Percentiles rank a stretch among this genome's conserved stretches.
Evolutionary conservation across 1,140 invertebrate genomes (phyloP).

Genomic region (Carposina sasakii): DNA sequence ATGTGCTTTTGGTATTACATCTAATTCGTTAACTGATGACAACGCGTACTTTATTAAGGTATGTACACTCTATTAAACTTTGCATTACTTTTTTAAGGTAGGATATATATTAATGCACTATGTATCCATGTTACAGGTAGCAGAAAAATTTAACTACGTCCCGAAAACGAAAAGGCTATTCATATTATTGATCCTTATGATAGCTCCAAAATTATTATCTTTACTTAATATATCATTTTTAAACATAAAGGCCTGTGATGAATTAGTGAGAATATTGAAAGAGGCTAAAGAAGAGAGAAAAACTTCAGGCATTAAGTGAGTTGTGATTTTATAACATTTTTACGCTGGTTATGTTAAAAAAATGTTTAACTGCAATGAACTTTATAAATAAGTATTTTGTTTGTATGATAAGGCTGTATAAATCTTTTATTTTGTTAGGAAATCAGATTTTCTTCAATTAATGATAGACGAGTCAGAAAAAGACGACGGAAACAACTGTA

Average conservation of each 20-base stretch:
- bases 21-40: slow-evolving; percentile 50
- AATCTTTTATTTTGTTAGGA: too few relatives aligned
- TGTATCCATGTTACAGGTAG: slow-evolving; percentile 41
- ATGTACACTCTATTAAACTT: too few relatives aligned
- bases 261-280: slow-evolving; percentile 40
- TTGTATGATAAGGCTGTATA: too few relatives aligned
- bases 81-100: too few relatives aligned
- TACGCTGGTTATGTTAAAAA: too few relatives aligned
- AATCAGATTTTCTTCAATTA: too few relatives aligned
- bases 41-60: slow-evolving; percentile 60
- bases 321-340: too few relatives aligned
- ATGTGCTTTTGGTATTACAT: slow-evolving; percentile 68
- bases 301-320: slow-evolving; percentile 31
- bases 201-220: slow-evolving; percentile 36
- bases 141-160: slow-evolving; percentile 55
- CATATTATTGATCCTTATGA: slow-evolving; percentile 38
- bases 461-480: too few relatives aligned
- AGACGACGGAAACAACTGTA: too few relatives aligned
- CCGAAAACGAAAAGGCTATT: slow-evolving; percentile 36
- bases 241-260: slow-evolving; percentile 30
- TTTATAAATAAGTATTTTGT: too few relatives aligned
- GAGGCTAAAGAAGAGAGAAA: slow-evolving; percentile 41
- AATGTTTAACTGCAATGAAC: too few relatives aligned
- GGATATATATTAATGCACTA: not conserved
- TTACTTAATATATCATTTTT: slow-evolving; percentile 44